Percentiles rank a stretch among this genome's conserved stretches.
Conservation (phyloP, 2,797 vertebrate genomes). For the Leucoraja ocellata region DNA sequence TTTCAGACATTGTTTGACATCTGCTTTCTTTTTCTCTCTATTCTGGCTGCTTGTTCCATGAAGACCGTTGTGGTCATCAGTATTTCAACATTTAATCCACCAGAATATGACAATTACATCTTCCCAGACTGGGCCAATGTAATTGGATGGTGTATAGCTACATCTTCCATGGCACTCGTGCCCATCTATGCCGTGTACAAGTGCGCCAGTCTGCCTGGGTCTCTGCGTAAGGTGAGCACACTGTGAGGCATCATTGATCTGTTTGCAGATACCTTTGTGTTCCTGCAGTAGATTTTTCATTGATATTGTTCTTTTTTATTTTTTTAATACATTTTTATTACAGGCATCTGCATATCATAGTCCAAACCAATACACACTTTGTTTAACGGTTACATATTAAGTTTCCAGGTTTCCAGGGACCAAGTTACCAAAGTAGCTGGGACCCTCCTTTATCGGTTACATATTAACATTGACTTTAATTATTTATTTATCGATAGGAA, state of each 20-base stretch:
- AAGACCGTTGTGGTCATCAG: conserved; percentile 84
- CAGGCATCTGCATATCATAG: no score
- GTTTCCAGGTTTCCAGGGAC: no score
- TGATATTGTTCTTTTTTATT: no score
- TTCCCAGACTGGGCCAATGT: conserved; percentile 79
- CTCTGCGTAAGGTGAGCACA: conserved; percentile 68
- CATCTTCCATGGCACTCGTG: conserved; percentile 81
- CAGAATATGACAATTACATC: conserved; percentile 68
- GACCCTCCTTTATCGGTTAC: no score
- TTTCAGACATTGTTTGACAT: background rate
- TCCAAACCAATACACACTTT: no score
- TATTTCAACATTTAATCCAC: conserved; percentile 74
- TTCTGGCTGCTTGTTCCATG: conserved; percentile 15
- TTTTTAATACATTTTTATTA: no score
- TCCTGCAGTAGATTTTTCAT: background rate
- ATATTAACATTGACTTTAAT: no score
- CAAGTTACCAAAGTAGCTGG: no score
- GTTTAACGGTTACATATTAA: no score
- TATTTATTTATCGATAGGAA: no score
- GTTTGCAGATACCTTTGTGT: background rate
- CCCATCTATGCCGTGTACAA: conserved; percentile 83
- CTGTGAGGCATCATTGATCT: background rate
- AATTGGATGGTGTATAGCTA: conserved; percentile 75
- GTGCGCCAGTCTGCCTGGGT: conserved; percentile 70
- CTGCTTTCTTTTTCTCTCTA: conserved; percentile 5